Conservation (phyloP, 2,888 invertebrate species). For the Uloborus plumipes region DNA sequence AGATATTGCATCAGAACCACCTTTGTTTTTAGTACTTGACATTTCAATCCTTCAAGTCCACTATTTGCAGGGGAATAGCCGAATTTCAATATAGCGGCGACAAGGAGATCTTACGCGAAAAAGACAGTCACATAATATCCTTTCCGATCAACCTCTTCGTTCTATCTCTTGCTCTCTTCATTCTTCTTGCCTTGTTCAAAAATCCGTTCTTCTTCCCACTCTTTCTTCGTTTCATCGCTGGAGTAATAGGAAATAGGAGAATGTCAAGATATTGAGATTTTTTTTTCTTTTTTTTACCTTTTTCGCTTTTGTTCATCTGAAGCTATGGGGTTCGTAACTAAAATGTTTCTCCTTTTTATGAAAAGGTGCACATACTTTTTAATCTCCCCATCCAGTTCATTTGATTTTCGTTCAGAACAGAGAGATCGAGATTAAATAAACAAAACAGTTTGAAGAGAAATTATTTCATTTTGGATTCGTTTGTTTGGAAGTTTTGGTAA, state of each 20-base stretch:
- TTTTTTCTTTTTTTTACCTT: neutral
- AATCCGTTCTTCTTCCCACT: neutral
- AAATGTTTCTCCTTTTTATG: neutral
- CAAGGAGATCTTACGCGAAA: neutral
- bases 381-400: neutral
- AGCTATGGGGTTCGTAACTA: constrained; percentile 4
- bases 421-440: constrained; percentile 8
- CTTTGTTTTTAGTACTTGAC: constrained; percentile 10
- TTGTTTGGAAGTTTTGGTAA: constrained; percentile 1
- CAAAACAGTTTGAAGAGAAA: neutral
- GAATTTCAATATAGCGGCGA: constrained; percentile 7
- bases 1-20: neutral
- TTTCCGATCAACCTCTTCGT: neutral
- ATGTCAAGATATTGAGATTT: constrained; percentile 4
- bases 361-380: constrained; percentile 1
- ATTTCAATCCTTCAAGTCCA: neutral
- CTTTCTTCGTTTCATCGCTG: neutral
- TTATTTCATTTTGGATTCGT: constrained; percentile 6
- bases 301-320: neutral
- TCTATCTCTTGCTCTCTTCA: neutral
- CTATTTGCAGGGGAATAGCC: constrained; percentile 6
- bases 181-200: neutral
- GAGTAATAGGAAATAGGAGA: constrained; percentile 1
- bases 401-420: neutral
- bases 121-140: constrained; percentile 6